Conservation (phyloP, 1,140 invertebrate species). For the Metopolophium dirhodum region DNA sequence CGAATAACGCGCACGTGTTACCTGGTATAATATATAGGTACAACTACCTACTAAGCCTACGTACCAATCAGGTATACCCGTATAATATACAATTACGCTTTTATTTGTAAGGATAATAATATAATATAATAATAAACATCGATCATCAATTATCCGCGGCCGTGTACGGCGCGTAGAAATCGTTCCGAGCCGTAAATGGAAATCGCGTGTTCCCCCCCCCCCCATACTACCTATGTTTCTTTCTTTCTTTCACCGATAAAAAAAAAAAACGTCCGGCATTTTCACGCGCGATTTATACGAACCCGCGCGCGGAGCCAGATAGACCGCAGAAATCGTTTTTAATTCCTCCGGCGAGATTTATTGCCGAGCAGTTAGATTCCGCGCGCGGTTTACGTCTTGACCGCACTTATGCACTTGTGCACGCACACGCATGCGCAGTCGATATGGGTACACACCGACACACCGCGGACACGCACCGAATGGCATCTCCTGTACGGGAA, state of each 20-base stretch:
- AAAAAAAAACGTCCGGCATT: neutral
- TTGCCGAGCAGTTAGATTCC: neutral
- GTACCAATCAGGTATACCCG: neutral
- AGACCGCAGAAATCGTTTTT: neutral
- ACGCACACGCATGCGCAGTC: neutral
- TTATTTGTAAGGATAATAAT: conserved; percentile 9
- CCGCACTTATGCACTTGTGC: neutral
- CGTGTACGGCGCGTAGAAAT: conserved; percentile 19
- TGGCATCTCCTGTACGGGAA: neutral
- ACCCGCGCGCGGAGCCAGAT: neutral
- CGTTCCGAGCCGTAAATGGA: neutral
- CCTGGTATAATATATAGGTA: neutral
- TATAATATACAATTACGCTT: conserved; percentile 4
- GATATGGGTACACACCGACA: too few species aligned
- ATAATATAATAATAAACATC: conserved; percentile 5
- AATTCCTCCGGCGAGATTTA: neutral
- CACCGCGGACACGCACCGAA: too few species aligned
- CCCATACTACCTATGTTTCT: neutral
- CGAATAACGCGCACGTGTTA: neutral
- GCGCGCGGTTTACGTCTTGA: neutral
- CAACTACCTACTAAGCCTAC: neutral
- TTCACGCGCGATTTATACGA: neutral
- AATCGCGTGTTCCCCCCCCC: neutral
- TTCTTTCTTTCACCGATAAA: neutral
- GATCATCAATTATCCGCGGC: conserved; percentile 9